Evolutionary conservation across 2,797 vertebrate genomes (phyloP).

Genomic region (Crocidura indochinensis): DNA sequence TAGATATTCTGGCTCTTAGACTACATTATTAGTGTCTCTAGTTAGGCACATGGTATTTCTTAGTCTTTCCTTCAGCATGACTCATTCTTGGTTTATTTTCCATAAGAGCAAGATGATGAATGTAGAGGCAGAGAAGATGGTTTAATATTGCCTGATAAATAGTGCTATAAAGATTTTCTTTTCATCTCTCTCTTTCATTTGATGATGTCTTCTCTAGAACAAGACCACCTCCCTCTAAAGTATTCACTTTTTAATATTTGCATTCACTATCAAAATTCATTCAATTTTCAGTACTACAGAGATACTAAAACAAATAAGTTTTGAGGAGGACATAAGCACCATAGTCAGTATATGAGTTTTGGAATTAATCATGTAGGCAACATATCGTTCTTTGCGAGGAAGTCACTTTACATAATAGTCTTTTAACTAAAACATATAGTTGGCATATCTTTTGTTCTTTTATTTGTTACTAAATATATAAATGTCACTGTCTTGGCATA

Average conservation of each 20-base stretch:
- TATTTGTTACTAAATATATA: neutral
- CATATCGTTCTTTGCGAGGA: neutral
- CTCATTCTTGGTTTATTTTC: neutral
- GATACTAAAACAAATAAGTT: neutral
- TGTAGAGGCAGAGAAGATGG: neutral
- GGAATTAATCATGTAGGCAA: no score
- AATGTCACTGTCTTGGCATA: neutral
- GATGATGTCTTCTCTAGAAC: neutral
- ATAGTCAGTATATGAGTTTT: no score
- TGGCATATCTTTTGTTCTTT: neutral
- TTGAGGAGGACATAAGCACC: neutral
- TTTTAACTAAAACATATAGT: neutral
- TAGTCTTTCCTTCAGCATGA: neutral
- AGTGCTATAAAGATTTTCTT: accelerated
- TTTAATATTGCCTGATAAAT: neutral
- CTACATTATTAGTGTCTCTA: neutral
- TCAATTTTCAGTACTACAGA: neutral
- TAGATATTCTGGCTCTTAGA: neutral
- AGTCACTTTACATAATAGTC: neutral
- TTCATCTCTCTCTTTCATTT: neutral
- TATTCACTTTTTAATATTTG: conserved; percentile 22
- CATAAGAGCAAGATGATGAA: neutral
- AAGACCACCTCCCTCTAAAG: neutral
- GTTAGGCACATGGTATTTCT: neutral
- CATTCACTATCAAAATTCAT: conserved; percentile 28